Percentiles rank a stretch among this genome's conserved stretches.
These are phyloP conservation scores for Pseudotriccus pelzelni DNA, from an alignment of 2,797 vertebrate genomes.

Conservation along the genomic window DNA sequence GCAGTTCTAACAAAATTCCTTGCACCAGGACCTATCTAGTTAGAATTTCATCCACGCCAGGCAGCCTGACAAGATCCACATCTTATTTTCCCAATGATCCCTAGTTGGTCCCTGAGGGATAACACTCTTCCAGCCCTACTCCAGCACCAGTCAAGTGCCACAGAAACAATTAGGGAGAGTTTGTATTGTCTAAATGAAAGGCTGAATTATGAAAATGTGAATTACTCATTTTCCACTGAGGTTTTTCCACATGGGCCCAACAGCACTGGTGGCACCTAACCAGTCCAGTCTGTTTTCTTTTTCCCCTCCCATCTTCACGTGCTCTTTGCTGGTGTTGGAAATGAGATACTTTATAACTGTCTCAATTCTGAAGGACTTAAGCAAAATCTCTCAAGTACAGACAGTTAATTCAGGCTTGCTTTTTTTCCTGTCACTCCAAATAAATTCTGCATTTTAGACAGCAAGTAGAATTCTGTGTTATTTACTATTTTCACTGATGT, in stretches of 20 bases:
- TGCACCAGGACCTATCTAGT: background rate
- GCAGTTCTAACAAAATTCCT: slow-evolving; percentile 7
- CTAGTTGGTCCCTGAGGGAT: background rate
- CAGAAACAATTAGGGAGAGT: slow-evolving; percentile 46
- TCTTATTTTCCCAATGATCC: slow-evolving; percentile 21
- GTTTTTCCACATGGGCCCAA: background rate
- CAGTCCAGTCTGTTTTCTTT: background rate
- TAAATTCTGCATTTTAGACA: background rate
- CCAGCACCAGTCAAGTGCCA: background rate
- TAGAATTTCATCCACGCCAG: background rate
- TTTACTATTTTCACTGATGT: background rate
- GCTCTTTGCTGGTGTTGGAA: background rate
- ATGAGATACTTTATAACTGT: background rate
- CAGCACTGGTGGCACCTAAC: background rate
- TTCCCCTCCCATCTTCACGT: background rate
- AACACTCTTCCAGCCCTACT: background rate
- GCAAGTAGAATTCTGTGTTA: background rate
- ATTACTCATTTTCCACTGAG: background rate
- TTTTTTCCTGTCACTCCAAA: background rate
- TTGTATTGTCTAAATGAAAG: slow-evolving; percentile 31
- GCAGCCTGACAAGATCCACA: slow-evolving; percentile 17
- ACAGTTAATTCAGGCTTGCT: background rate
- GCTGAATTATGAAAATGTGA: background rate
- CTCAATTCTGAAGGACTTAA: background rate
- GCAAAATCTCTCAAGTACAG: background rate